Evolutionary conservation across 2,888 invertebrate species (phyloP), one percentile per base, ranked within the genome.

Genomic region (Sinodicranocentrus sp.): DNA sequence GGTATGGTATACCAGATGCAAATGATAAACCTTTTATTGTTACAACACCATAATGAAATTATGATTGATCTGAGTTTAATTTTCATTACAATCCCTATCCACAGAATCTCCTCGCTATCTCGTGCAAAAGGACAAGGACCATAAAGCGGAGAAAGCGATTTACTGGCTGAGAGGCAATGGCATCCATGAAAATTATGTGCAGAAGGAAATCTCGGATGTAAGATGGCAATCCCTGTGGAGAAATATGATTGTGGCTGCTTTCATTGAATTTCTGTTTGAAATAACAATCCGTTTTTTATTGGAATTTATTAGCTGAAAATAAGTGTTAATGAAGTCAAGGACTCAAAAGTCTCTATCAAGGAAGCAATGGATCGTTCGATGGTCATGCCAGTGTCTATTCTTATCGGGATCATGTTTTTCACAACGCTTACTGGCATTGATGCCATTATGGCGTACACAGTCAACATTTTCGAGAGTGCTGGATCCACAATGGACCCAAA

Each of bases 351-450:
- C 1, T 86, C 87, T 17, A 61, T 86, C 5, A 63, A 63, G 1
- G 83, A 82, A n/a, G 52, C 73, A 1, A 0, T 73, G 0, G 71
- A 86, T 65, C 43, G 75, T 48, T 8, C 80, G 23, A 68, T 87
- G 8, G 80, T 88, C 2, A 84, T 84, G 52, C 88, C 88, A 0
- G 86, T 83, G 8, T 21, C 85, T 0, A 85, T 87, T 33, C 73
- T 86, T n/a, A 57, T 88, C 25, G 84, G 84, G 1, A 70, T 88
- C 72, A 85, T 87, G 84, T 84, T 85, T 21, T 88, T 88, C 70
- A 80, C 83, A 3, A 85, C 86, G 10, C 54, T 87, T 44, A 85
- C 84, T 13, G 88, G 86, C 13, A 82, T 85, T 19, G 88, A 88
- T 78, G 88, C 88, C 2, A 73, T 88, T 15, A 85, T 84, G 21